Evolutionary conservation across 2,113 vertebrate species (phyloP).

Genomic region (Murina feae): DNA sequence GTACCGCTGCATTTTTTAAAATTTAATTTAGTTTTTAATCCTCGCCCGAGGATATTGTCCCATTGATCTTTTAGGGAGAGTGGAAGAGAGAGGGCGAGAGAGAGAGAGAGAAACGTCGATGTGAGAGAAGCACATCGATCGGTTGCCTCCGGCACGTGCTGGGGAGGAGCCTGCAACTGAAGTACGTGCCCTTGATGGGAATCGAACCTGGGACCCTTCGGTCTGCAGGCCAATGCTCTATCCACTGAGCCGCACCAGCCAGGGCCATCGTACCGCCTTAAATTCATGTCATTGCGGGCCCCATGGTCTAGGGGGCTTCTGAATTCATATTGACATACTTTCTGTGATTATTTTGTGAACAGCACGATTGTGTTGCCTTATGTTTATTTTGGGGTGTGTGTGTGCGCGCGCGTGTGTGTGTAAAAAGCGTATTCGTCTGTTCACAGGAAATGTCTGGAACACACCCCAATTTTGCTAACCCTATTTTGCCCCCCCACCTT

Average conservation of each 20-base stretch:
- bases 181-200: too few species aligned
- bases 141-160: too few species aligned
- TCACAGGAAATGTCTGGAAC: background rate
- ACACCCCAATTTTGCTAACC: background rate
- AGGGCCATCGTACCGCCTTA: background rate
- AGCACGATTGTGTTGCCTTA: background rate
- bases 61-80: too few species aligned
- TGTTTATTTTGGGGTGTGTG: background rate
- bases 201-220: too few species aligned
- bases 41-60: too few species aligned
- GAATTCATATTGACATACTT: background rate
- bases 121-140: too few species aligned
- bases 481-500: background rate
- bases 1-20: background rate
- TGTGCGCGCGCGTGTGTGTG: background rate
- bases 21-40: too few species aligned
- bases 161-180: too few species aligned
- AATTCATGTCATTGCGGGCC: background rate
- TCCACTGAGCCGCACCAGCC: too few species aligned
- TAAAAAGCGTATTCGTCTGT: background rate
- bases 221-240: too few species aligned
- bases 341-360: background rate
- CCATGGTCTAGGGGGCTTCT: background rate
- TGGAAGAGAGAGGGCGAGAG: too few species aligned
- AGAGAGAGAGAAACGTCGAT: too few species aligned